Percentiles rank a stretch among this genome's conserved stretches.
phyloP scores from a whole-genome alignment of 2,797 vertebrate species.

The Enteromius paludinosus region DNA sequence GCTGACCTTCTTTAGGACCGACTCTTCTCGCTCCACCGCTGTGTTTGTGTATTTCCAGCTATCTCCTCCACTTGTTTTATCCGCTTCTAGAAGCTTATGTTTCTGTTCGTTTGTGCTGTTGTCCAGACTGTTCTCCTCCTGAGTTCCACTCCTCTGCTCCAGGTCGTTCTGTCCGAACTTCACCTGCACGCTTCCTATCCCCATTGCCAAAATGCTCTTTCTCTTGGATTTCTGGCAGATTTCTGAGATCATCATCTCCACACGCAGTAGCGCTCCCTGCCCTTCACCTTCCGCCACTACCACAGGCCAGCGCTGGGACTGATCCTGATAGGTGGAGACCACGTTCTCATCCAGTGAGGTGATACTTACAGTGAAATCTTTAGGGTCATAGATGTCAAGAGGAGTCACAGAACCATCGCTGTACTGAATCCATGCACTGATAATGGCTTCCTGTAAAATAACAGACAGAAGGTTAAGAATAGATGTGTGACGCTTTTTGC shows the following conservation, averaged over 20 bases:
- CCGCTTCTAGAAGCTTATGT: slow-evolving; percentile 76
- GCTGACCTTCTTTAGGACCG: slow-evolving; percentile 82
- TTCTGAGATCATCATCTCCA: slow-evolving; percentile 94
- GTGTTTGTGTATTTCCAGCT: slow-evolving; percentile 80
- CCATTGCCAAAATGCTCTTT: slow-evolving; percentile 90
- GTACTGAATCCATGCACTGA: slow-evolving; percentile 94
- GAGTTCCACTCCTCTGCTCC: slow-evolving; percentile 73
- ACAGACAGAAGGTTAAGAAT: neutral
- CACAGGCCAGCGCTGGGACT: slow-evolving; percentile 82
- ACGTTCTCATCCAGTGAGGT: slow-evolving; percentile 90
- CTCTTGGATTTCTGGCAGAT: slow-evolving; percentile 95
- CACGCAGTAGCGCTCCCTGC: slow-evolving; percentile 88
- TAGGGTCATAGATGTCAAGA: slow-evolving; percentile 91
- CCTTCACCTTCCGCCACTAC: slow-evolving; percentile 91
- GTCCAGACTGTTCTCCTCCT: slow-evolving; percentile 79
- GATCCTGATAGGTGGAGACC: slow-evolving; percentile 83
- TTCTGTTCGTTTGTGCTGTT: slow-evolving; percentile 81
- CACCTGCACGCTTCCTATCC: slow-evolving; percentile 86
- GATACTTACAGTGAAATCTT: slow-evolving; percentile 88
- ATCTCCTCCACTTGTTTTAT: slow-evolving; percentile 75
- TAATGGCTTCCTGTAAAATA: slow-evolving; percentile 85
- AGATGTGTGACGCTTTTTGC: neutral
- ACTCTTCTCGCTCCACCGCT: slow-evolving; percentile 79
- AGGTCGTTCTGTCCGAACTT: slow-evolving; percentile 81
- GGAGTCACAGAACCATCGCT: slow-evolving; percentile 93